A percentile compares a stretch with the other conserved stretches of the same genome.
Evolutionary conservation across 2,888 invertebrate genomes (phyloP).

Genomic region (Sphaerophoria taeniata): DNA sequence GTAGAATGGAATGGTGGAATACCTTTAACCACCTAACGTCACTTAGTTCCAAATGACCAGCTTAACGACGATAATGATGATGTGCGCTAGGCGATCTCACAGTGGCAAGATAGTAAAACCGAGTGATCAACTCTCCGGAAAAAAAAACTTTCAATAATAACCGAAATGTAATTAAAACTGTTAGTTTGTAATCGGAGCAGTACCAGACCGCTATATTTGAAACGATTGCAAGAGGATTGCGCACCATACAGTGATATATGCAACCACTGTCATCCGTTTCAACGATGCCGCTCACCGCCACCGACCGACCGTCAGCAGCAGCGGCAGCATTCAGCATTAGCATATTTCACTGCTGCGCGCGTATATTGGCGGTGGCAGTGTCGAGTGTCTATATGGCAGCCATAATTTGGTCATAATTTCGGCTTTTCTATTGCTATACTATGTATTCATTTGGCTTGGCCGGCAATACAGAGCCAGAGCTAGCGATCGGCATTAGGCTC

Average conservation of each 20-base stretch:
- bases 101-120: conserved; percentile 45
- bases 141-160: conserved; percentile 68
- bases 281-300: conserved; percentile 11
- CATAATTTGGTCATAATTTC: conserved; percentile 73
- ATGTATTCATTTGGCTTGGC: conserved; percentile 36
- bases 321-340: conserved; percentile 55
- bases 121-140: conserved; percentile 62
- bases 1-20: conserved; percentile 37
- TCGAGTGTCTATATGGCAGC: conserved; percentile 39
- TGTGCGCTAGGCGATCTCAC: neutral
- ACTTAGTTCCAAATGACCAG: conserved; percentile 5
- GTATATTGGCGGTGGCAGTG: conserved; percentile 28
- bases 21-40: neutral
- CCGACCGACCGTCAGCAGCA: neutral
- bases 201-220: conserved; percentile 42
- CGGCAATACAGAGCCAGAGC: neutral
- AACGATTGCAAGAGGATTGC: neutral
- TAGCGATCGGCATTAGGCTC: conserved; percentile 40
- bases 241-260: conserved; percentile 62
- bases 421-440: conserved; percentile 54
- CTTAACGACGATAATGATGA: neutral
- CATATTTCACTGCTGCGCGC: conserved; percentile 56
- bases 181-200: conserved; percentile 71
- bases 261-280: conserved; percentile 57
- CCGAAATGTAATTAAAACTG: conserved; percentile 68